Evolutionary conservation across 2,888 invertebrate species (phyloP).

Genomic region (Apamea anceps): DNA sequence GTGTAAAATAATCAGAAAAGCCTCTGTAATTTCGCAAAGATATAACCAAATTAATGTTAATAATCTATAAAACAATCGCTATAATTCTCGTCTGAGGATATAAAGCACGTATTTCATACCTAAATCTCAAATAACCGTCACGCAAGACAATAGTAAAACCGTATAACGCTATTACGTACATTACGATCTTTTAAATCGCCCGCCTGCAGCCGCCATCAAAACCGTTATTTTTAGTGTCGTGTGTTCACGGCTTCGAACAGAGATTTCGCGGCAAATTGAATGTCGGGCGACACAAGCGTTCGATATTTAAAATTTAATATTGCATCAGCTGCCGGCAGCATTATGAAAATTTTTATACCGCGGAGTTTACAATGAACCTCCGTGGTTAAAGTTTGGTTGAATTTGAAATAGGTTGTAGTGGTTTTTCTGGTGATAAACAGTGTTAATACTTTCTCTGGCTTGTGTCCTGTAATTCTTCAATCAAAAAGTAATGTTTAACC

Average conservation of each 20-base stretch:
- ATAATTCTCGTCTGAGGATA: conserved; percentile 5
- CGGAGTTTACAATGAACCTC: conserved; percentile 65
- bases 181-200: conserved; percentile 64
- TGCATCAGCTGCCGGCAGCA: conserved; percentile 84
- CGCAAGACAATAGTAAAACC: conserved; percentile 58
- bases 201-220: conserved; percentile 63
- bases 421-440: conserved; percentile 27
- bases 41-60: conserved; percentile 10
- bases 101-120: conserved; percentile 28
- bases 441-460: neutral
- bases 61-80: conserved; percentile 16
- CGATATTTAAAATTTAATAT: conserved; percentile 90
- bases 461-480: neutral
- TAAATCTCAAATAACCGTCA: conserved; percentile 49
- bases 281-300: conserved; percentile 76
- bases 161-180: conserved; percentile 55
- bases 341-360: conserved; percentile 82
- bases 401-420: conserved; percentile 27
- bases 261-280: conserved; percentile 84
- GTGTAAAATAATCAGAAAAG: neutral
- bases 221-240: conserved; percentile 77
- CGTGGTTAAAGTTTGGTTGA: conserved; percentile 42
- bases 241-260: conserved; percentile 73
- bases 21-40: neutral
- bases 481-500: no score